A percentile compares a stretch with the other conserved stretches of the same genome.
Evolutionary conservation across 2,113 vertebrate species (phyloP).

Genomic region (Isurus oxyrinchus): DNA sequence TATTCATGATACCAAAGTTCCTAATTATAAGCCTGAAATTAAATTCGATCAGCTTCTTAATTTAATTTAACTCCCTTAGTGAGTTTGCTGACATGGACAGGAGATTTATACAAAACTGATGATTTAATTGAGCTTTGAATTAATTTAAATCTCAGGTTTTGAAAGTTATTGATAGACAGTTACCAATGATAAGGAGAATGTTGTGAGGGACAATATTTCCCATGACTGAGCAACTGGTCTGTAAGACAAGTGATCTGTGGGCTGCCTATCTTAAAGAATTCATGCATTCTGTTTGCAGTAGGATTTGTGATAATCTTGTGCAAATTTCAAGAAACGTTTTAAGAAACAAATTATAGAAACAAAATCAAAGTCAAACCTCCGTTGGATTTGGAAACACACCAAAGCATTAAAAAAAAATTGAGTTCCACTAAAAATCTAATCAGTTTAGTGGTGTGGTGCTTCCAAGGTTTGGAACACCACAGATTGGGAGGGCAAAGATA

Average conservation of each 20-base stretch:
- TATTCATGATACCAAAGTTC: background rate
- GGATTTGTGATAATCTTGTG: background rate
- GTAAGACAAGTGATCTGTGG: background rate
- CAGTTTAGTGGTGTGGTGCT: background rate
- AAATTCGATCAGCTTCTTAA: conserved; percentile 8
- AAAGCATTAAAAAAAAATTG: background rate
- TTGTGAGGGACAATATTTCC: background rate
- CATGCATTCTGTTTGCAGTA: background rate
- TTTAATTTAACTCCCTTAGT: background rate
- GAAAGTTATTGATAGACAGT: background rate
- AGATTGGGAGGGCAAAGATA: background rate
- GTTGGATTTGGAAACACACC: background rate
- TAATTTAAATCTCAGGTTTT: background rate
- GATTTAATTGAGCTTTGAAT: conserved; percentile 13
- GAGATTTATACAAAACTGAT: background rate
- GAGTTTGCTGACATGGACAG: background rate
- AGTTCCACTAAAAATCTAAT: background rate
- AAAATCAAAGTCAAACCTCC: background rate
- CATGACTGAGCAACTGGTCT: background rate
- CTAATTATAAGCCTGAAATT: conserved; percentile 24
- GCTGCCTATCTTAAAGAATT: background rate
- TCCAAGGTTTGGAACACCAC: background rate
- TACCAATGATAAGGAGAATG: background rate
- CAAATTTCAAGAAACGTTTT: background rate
- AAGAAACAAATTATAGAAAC: background rate